Conservation (phyloP, 1,140 invertebrate species). For the Portunus trituberculatus region DNA sequence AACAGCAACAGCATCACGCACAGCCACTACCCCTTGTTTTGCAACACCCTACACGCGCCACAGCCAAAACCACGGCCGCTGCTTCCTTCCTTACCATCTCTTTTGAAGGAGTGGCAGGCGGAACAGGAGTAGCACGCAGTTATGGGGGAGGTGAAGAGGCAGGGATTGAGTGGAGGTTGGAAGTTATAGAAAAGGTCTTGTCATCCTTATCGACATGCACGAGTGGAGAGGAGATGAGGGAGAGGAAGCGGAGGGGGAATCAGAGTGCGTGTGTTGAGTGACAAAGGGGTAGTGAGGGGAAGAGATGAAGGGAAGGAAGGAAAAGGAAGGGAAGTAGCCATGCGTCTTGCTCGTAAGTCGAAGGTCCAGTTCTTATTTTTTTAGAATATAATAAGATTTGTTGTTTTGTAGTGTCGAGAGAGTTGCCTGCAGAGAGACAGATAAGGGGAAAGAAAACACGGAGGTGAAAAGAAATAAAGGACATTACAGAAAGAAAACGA, state of each 20-base stretch:
- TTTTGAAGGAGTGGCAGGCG: not conserved
- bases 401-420: not conserved
- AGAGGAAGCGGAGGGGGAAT: not conserved
- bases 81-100: not conserved
- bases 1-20: not conserved
- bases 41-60: not conserved
- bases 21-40: not conserved
- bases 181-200: not conserved
- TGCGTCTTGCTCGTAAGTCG: not conserved
- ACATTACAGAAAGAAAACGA: not conserved
- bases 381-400: not conserved
- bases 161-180: not conserved
- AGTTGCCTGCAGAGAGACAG: not conserved
- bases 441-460: not conserved
- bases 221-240: not conserved
- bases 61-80: not conserved
- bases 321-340: not conserved
- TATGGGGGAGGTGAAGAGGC: not conserved
- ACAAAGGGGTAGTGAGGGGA: not conserved
- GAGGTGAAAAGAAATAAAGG: not conserved
- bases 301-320: not conserved
- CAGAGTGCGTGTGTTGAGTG: not conserved
- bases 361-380: not conserved
- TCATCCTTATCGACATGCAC: constrained; percentile 13
- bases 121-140: not conserved